Conservation (phyloP, 2,888 invertebrate genomes). For the Athrips mouffetella region DNA sequence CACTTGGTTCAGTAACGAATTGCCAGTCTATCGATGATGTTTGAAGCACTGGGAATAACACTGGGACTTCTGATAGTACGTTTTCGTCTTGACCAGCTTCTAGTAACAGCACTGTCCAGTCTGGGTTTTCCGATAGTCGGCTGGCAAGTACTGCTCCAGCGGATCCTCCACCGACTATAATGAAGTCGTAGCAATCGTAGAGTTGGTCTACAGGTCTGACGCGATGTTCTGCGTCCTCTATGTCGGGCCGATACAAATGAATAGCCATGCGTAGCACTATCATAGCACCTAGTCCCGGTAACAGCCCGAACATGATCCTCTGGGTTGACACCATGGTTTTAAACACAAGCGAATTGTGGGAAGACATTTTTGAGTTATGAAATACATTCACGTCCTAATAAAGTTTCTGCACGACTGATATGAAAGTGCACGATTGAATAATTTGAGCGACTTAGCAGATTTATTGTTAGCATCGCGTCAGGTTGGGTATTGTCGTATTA, state of each 20-base stretch:
- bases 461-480: constrained; percentile 38
- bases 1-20: constrained; percentile 85
- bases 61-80: constrained; percentile 83
- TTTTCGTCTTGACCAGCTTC: constrained; percentile 90
- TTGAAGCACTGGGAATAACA: constrained; percentile 84
- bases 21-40: constrained; percentile 89
- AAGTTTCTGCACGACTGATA: constrained; percentile 14
- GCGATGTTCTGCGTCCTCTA: constrained; percentile 82
- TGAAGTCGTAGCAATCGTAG: constrained; percentile 84
- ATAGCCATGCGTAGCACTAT: constrained; percentile 82
- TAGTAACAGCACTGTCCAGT: constrained; percentile 85
- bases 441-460: constrained; percentile 42
- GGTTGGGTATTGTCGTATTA: constrained; percentile 29
- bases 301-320: constrained; percentile 81
- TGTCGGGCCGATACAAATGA: constrained; percentile 82
- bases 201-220: constrained; percentile 75
- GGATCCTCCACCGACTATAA: constrained; percentile 89
- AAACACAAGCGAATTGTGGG: constrained; percentile 40
- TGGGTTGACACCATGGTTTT: constrained; percentile 75
- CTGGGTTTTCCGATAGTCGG: constrained; percentile 84
- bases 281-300: constrained; percentile 82
- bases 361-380: constrained; percentile 38
- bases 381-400: constrained; percentile 2
- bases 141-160: constrained; percentile 89
- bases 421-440: constrained; percentile 26